Base-by-base conservation (phyloP, 2,888 invertebrate genomes). In the Erebia epiphron region DNA sequence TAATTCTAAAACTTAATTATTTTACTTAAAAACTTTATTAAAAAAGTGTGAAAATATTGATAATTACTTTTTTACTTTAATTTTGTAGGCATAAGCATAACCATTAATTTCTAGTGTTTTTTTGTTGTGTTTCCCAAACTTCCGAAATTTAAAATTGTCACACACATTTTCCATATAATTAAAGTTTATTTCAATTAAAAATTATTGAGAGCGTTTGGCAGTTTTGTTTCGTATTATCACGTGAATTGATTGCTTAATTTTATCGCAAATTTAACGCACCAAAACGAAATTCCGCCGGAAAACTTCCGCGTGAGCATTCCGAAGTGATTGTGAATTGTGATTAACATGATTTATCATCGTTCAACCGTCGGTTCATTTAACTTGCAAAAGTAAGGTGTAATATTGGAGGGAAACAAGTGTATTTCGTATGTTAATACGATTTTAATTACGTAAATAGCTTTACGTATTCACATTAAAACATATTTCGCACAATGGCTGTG, bases 401-500 rank as follows among this genome's bases (percentile, higher is more conserved):
- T 69, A 69, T 68, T 69, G 69, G 69, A 70, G 46, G 63, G 56
- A 62, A 72, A 72, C 69, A 69, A 43, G 69, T 52, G 66, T 68
- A 68, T 60, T 67, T 49, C 61, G 65, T 68, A 54, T 74, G 68
- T 68, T 74, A 72, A 74, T 72, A 73, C 60, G 69, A 69, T 69
- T 75, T 74, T 75, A 73, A 74, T 75, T 75, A 73, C 69, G 35
- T 70, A 49, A 65, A 67, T 66, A 35, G 69, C 76, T 73, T 72
- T 67, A 61, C 68, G 69, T 62, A 71, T 70, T 76, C 73, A 73
- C 72, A 61, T 74, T 67, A 77, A 46, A 67, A 50, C 41, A 41
- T 54, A 43, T 46, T 13, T 46, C 62, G 21, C 14, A 11, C 56
- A 2, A 16, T 5, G 16, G 18, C 49, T 21, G 49, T 18, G 67